These are phyloP conservation scores for Acanthococcus lagerstroemiae DNA, from an alignment of 2,888 invertebrate genomes.

Conservation along the genomic window DNA sequence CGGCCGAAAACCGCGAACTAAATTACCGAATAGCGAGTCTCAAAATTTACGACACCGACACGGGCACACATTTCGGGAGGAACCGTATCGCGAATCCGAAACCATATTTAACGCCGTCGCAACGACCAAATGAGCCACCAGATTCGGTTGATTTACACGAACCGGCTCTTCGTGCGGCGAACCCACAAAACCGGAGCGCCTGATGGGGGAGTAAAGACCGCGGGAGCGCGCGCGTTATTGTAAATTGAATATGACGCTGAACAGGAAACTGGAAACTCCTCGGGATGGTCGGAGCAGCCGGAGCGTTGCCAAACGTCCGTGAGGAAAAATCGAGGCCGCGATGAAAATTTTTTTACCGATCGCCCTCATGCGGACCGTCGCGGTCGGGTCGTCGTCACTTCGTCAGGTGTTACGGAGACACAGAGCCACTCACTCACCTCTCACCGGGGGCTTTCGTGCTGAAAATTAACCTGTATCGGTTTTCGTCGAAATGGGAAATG, in stretches of 20 bases:
- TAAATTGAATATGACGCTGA: constrained; percentile 13
- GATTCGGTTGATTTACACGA: constrained; percentile 29
- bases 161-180: constrained; percentile 24
- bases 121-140: constrained; percentile 23
- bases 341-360: too few relatives aligned
- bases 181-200: constrained; percentile 14
- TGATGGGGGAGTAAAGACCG: constrained; percentile 25
- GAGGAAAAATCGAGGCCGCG: neutral
- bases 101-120: constrained; percentile 16
- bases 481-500: neutral
- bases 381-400: too few relatives aligned
- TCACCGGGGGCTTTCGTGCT: too few relatives aligned
- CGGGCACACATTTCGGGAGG: neutral
- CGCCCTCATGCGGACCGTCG: too few relatives aligned
- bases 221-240: constrained; percentile 20
- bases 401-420: too few relatives aligned
- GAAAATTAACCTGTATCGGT: neutral
- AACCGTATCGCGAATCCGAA: constrained; percentile 10
- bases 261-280: neutral
- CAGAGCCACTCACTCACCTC: too few relatives aligned
- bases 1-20: too few relatives aligned
- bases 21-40: too few relatives aligned
- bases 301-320: constrained; percentile 22
- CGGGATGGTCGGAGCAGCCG: neutral
- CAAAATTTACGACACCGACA: constrained; percentile 11